Conservation (phyloP, 1,140 invertebrate genomes). For the Neodiprion virginianus region DNA sequence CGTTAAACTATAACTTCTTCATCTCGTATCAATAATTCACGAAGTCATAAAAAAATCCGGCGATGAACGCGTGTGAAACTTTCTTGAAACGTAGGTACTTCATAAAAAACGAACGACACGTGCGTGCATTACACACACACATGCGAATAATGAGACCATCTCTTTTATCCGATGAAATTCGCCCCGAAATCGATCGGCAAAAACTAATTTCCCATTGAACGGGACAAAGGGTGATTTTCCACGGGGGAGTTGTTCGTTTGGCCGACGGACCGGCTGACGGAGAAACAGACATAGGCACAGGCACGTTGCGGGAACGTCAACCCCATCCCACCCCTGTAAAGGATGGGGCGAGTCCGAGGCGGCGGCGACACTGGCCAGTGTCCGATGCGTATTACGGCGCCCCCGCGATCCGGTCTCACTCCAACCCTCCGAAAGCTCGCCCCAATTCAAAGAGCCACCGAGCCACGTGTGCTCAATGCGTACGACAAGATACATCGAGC, state of each 20-base stretch:
- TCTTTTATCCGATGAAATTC: constrained; percentile 41
- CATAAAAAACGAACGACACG: background rate
- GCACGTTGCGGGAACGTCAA: constrained; percentile 26
- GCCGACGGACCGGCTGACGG: constrained; percentile 15
- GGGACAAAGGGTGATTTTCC: constrained; percentile 62
- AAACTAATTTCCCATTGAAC: constrained; percentile 61
- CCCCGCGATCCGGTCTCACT: constrained; percentile 30
- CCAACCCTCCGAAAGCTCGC: constrained; percentile 21
- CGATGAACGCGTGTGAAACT: too few species aligned
- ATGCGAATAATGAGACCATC: background rate
- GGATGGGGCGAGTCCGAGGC: too few species aligned
- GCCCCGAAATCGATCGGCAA: constrained; percentile 59
- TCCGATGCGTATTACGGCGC: constrained; percentile 59
- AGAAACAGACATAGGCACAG: constrained; percentile 36
- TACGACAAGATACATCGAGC: constrained; percentile 24
- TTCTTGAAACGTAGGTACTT: background rate
- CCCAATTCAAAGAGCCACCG: constrained; percentile 20
- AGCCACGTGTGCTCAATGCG: constrained; percentile 50
- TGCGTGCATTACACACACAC: background rate
- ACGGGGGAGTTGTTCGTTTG: constrained; percentile 41
- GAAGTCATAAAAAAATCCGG: too few species aligned
- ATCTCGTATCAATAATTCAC: too few species aligned
- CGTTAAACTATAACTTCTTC: too few species aligned
- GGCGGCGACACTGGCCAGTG: constrained; percentile 42
- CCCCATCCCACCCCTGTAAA: background rate